These are phyloP conservation scores for Andrena bicolor DNA, from an alignment of 2,888 invertebrate species.

Conservation along the genomic window DNA sequence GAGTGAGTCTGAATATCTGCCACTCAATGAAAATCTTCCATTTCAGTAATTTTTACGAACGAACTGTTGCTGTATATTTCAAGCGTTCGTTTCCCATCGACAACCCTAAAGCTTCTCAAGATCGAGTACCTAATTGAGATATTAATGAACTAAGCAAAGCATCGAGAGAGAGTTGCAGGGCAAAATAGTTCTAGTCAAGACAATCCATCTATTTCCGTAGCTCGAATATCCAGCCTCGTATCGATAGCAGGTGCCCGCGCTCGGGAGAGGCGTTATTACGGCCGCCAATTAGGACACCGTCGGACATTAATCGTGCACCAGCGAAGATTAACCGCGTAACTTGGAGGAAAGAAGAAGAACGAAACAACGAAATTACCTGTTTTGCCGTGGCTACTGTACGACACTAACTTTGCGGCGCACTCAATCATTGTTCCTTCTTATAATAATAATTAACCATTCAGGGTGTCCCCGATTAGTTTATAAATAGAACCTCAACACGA, in stretches of 20 bases:
- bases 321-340: conserved; percentile 15
- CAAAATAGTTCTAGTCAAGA: not conserved
- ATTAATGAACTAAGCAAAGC: not conserved
- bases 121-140: conserved; percentile 1
- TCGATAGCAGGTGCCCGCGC: conserved; percentile 20
- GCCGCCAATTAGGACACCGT: conserved; percentile 43
- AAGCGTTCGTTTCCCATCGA: not conserved
- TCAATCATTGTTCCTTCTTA: not conserved
- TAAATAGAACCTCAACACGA: not conserved
- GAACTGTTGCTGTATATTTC: not conserved
- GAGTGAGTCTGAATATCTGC: too few species aligned
- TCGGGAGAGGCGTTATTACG: conserved; percentile 41
- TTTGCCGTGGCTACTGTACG: not conserved
- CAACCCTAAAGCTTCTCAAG: not conserved
- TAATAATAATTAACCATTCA: not conserved
- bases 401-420: conserved; percentile 6
- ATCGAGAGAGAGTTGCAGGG: not conserved
- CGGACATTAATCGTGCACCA: conserved; percentile 42
- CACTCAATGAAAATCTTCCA: too few species aligned
- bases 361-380: not conserved
- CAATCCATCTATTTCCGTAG: conserved; percentile 3
- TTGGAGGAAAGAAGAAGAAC: not conserved
- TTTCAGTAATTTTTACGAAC: not conserved
- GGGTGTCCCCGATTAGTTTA: not conserved
- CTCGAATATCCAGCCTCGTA: not conserved